Evolutionary conservation across 2,113 vertebrate species (phyloP).

Genomic region (Bombycilla garrulus): DNA sequence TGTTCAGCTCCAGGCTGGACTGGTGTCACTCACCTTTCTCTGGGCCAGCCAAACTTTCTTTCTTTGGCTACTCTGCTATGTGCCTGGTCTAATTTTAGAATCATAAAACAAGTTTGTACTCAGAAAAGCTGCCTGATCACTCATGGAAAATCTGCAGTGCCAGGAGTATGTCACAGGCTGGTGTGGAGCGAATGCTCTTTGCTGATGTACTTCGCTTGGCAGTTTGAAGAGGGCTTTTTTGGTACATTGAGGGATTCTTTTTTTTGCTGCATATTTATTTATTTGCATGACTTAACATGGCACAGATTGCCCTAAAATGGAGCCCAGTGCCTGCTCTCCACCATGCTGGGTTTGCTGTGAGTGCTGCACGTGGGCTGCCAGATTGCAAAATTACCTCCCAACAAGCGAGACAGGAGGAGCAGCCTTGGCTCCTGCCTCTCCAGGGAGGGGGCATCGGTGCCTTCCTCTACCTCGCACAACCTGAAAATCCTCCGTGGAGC

Average conservation of each 20-base stretch:
- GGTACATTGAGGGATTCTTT: not conserved
- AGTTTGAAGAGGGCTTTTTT: not conserved
- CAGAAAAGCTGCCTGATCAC: not conserved
- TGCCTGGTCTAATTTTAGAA: slow-evolving; percentile 39
- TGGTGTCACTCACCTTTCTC: not conserved
- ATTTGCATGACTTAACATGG: not conserved
- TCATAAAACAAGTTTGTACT: not conserved
- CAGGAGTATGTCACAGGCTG: not conserved
- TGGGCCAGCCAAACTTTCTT: not conserved
- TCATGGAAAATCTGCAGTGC: slow-evolving; percentile 26
- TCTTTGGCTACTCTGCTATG: not conserved
- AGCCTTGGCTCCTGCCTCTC: not conserved
- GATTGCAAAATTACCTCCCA: not conserved
- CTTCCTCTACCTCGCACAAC: not conserved
- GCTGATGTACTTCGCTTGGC: not conserved
- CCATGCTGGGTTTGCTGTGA: rapidly evolving
- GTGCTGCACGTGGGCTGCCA: not conserved
- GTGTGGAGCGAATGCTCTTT: not conserved
- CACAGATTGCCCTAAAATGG: not conserved
- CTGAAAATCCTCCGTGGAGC: not conserved
- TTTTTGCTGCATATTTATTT: not conserved
- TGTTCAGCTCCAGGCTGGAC: not conserved
- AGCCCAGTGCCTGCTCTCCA: not conserved
- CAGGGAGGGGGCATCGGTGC: not conserved
- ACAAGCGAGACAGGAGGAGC: slow-evolving; percentile 8